These are phyloP conservation scores for Cottoperca gobio DNA, from an alignment of 2,797 vertebrate species.

Conservation along the genomic window DNA sequence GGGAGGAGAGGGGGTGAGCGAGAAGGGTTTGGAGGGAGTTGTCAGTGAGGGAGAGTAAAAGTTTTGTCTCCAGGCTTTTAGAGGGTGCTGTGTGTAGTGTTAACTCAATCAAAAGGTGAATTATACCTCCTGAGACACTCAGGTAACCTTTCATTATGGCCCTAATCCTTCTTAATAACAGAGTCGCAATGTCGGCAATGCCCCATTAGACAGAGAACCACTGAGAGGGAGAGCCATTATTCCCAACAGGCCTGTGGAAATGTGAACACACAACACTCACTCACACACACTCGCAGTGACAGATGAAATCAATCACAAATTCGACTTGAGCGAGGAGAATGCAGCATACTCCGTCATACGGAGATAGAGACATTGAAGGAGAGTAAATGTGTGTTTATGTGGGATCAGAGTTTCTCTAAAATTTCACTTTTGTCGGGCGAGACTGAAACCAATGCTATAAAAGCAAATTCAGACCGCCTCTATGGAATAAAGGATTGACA, in stretches of 20 bases:
- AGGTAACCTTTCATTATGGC: conserved; percentile 88
- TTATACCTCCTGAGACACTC: conserved; percentile 83
- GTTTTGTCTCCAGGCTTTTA: conserved; percentile 75
- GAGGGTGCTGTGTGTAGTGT: conserved; percentile 70
- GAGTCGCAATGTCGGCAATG: conserved; percentile 80
- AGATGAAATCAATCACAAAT: conserved; percentile 78
- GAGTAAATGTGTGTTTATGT: conserved; percentile 47
- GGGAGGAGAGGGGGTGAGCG: conserved; percentile 27
- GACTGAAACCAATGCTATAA: not conserved
- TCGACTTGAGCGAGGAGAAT: conserved; percentile 43
- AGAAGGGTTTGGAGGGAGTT: conserved; percentile 47
- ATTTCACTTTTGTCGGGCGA: conserved; percentile 20
- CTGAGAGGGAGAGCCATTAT: conserved; percentile 76
- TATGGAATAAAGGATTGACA: not conserved
- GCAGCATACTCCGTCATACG: conserved; percentile 21
- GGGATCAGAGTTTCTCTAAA: conserved; percentile 11
- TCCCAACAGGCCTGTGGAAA: conserved; percentile 72
- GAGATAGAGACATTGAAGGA: conserved; percentile 24
- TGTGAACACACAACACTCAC: conserved; percentile 65
- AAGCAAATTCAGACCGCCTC: not conserved
- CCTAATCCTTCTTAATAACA: conserved; percentile 87
- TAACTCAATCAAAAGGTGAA: conserved; percentile 86
- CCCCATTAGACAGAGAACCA: conserved; percentile 82
- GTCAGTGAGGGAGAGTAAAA: conserved; percentile 69
- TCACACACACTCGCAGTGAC: conserved; percentile 59